Conservation (phyloP, 2,113 vertebrate genomes). For the Eolophus roseicapilla region DNA sequence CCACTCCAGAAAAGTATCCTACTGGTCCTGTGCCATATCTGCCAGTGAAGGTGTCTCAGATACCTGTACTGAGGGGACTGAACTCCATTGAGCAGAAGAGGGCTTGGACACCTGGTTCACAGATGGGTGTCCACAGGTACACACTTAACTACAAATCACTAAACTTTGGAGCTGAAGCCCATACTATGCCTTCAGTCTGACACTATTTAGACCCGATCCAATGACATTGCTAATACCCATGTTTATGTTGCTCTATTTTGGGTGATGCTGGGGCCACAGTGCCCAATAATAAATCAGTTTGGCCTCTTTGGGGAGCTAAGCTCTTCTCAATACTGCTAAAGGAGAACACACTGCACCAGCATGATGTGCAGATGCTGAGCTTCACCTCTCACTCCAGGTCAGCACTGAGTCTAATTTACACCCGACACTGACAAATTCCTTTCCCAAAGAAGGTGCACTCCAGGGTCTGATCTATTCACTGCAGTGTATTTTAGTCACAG, state of each 20-base stretch:
- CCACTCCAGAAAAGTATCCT: not conserved
- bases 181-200: not conserved
- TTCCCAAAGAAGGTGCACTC: constrained; percentile 10
- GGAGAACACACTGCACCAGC: not conserved
- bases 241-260: not conserved
- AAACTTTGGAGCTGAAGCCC: not conserved
- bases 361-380: not conserved
- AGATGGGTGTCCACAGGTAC: not conserved
- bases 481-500: constrained; percentile 4
- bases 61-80: not conserved
- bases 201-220: fast-evolving
- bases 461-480: not conserved
- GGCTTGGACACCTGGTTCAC: not conserved
- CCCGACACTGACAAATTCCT: constrained; percentile 12
- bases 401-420: not conserved
- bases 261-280: not conserved
- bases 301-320: not conserved
- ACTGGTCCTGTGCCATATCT: not conserved
- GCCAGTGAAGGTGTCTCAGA: not conserved
- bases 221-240: not conserved
- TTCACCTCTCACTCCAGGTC: not conserved
- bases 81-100: not conserved
- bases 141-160: not conserved
- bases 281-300: fast-evolving
- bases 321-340: not conserved